Percentiles rank a stretch among this genome's conserved stretches.
Conservation (phyloP, 1,140 invertebrate genomes). For the Plectrocnemia conspersa region DNA sequence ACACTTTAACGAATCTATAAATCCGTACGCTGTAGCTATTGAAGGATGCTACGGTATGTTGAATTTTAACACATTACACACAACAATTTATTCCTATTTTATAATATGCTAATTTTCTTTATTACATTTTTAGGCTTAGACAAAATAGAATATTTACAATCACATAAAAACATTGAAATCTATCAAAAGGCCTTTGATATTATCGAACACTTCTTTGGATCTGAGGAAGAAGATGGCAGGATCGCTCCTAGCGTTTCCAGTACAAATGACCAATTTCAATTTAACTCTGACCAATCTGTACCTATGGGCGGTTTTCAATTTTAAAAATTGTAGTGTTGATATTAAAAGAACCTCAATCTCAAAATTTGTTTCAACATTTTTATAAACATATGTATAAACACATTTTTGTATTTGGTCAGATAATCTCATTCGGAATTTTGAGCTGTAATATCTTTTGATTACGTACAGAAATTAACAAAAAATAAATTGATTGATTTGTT, state of each 20-base stretch:
- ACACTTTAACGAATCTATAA: slow-evolving; percentile 68
- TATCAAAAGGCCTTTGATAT: slow-evolving; percentile 96
- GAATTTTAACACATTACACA: no score
- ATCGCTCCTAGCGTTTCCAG: slow-evolving; percentile 75
- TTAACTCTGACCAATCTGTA: slow-evolving; percentile 65
- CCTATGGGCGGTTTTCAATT: slow-evolving; percentile 77
- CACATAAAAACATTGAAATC: slow-evolving; percentile 93
- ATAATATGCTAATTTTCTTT: slow-evolving; percentile 3
- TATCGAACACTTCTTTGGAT: slow-evolving; percentile 91
- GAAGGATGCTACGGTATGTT: slow-evolving; percentile 94
- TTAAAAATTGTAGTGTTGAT: no score
- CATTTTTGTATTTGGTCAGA: no score
- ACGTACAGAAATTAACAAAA: no score
- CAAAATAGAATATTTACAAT: slow-evolving; percentile 96
- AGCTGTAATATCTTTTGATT: no score
- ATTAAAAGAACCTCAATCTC: no score
- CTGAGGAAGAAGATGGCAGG: slow-evolving; percentile 79
- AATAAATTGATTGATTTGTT: no score
- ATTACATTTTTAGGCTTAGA: slow-evolving; percentile 72
- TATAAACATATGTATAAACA: no score
- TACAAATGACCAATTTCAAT: slow-evolving; percentile 73
- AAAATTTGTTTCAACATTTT: no score
- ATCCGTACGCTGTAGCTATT: slow-evolving; percentile 87
- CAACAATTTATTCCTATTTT: no score
- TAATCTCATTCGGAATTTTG: no score